These are phyloP conservation scores for Peromyscus californicus DNA, from an alignment of 2,113 vertebrate species.

Conservation along the genomic window DNA sequence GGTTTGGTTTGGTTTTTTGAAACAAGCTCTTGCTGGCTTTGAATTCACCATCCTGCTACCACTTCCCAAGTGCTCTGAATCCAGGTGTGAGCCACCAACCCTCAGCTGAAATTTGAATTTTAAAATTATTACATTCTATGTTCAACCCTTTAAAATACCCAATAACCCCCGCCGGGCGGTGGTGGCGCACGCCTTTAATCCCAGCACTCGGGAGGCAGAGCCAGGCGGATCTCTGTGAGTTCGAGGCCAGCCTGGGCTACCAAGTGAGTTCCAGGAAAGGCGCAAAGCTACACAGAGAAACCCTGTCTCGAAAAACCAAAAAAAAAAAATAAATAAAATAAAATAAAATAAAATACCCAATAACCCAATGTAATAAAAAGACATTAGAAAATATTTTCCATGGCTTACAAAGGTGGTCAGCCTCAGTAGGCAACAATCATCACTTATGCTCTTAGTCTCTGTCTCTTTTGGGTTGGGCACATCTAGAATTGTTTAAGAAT, in stretches of 20 bases:
- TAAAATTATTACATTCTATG: constrained; percentile 30
- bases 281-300: no score
- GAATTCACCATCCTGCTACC: neutral
- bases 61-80: neutral
- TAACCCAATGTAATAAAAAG: neutral
- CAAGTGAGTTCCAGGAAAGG: no score
- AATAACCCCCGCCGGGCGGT: no score
- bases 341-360: neutral
- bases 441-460: neutral
- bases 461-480: neutral
- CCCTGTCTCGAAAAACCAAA: no score
- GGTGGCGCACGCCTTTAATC: no score
- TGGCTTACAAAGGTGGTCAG: neutral
- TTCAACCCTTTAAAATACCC: neutral
- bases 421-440: neutral
- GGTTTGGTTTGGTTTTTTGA: neutral
- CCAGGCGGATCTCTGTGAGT: no score
- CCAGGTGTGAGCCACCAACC: neutral
- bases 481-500: neutral
- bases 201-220: no score
- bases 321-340: no score
- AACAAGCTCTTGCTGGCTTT: neutral
- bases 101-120: neutral
- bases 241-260: no score
- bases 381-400: neutral